phyloP scores from a whole-genome alignment of 2,113 vertebrate species.

The Regulus satrapa region DNA sequence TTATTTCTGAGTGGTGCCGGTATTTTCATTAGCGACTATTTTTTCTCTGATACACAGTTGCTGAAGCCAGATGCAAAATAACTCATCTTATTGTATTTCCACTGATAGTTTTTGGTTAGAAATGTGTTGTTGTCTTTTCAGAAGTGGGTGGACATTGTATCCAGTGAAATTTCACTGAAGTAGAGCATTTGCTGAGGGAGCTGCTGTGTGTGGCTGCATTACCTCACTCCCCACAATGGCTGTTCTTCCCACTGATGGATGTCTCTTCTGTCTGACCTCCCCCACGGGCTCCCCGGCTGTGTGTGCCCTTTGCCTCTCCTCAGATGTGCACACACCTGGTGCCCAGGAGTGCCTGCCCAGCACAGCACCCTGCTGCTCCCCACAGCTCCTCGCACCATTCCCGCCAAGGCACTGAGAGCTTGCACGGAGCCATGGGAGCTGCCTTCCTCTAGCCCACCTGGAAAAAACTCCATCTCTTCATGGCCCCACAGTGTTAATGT shows the following conservation, averaged over 20 bases:
- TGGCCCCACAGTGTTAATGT: neutral
- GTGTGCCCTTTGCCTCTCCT: neutral
- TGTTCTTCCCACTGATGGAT: neutral
- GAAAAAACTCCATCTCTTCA: rapidly evolving
- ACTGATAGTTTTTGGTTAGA: neutral
- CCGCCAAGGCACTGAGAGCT: rapidly evolving
- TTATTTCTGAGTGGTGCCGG: neutral
- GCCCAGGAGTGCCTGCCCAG: neutral
- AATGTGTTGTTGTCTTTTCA: neutral
- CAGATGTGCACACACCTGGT: neutral
- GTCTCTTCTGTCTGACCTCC: neutral
- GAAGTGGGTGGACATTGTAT: neutral
- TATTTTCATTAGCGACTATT: rapidly evolving
- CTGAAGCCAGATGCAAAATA: neutral
- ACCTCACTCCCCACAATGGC: rapidly evolving
- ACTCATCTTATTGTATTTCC: neutral
- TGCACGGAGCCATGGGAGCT: neutral
- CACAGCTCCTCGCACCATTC: rapidly evolving
- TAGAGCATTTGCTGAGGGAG: neutral
- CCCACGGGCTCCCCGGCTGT: neutral
- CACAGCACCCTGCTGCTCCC: rapidly evolving
- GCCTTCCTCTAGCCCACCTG: neutral
- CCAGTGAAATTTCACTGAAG: neutral
- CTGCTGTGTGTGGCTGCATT: neutral
- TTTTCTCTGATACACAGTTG: neutral